A percentile compares a stretch with the other conserved stretches of the same genome.
These are phyloP conservation scores for Trachelus tabidus DNA, from an alignment of 2,888 invertebrate species.

Conservation along the genomic window DNA sequence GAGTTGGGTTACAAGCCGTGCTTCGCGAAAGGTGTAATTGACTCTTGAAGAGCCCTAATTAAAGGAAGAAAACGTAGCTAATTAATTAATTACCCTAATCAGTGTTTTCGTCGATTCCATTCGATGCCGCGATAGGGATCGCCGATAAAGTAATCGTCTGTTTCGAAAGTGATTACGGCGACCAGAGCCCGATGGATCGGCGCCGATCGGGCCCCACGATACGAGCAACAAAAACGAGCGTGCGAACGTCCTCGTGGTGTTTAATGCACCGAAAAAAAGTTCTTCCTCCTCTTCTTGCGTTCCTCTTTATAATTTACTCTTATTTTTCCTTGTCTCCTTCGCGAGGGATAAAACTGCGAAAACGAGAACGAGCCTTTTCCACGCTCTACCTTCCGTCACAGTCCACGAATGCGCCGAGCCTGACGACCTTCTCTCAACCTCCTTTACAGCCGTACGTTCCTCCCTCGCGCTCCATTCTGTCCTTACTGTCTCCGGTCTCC, in stretches of 20 bases:
- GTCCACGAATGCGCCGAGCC: neutral
- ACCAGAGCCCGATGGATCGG: neutral
- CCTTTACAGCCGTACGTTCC: neutral
- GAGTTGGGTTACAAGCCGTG: neutral
- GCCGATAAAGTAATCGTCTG: neutral
- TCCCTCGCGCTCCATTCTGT: neutral
- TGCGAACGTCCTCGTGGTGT: neutral
- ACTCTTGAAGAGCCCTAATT: neutral
- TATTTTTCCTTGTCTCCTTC: neutral
- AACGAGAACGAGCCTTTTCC: neutral
- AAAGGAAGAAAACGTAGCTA: neutral
- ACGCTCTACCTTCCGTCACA: neutral
- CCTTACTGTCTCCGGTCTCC: neutral
- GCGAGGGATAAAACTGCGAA: neutral
- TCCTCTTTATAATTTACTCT: neutral
- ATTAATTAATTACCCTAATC: conserved; percentile 3
- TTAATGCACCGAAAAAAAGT: neutral
- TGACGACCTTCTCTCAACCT: neutral
- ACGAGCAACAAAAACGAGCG: neutral
- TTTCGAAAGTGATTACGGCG: neutral
- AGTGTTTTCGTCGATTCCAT: neutral
- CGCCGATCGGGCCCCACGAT: neutral
- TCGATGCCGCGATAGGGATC: neutral
- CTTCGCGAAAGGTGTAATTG: neutral
- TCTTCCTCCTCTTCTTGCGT: neutral